Conservation (phyloP, 37 sponge, comb jelly and placozoan species). For the Spongilla lacustris region DNA sequence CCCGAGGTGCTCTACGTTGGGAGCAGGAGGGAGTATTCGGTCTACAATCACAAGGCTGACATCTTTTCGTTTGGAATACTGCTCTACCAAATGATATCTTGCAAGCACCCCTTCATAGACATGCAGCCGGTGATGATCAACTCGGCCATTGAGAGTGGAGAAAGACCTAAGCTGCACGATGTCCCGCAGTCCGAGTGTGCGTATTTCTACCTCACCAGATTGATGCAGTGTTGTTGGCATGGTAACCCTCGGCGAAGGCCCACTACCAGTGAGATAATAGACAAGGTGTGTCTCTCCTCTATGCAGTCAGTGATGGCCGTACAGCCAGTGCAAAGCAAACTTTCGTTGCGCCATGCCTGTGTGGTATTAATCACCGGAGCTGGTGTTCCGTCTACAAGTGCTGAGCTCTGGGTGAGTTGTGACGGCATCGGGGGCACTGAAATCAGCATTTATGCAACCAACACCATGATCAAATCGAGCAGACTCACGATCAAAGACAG, state of each 20-base stretch:
- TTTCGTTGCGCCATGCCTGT: conserved; percentile 11
- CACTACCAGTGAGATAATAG: neutral
- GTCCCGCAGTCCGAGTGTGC: conserved; percentile 4
- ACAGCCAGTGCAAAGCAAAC: neutral
- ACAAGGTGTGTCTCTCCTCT: conserved; percentile 1
- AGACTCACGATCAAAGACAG: neutral
- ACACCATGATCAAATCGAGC: conserved; percentile 4
- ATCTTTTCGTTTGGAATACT: conserved; percentile 60
- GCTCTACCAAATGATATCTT: conserved; percentile 39
- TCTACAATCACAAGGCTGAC: conserved; percentile 44
- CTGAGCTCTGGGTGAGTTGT: conserved; percentile 40
- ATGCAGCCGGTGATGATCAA: neutral
- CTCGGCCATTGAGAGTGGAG: conserved; percentile 7
- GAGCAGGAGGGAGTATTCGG: neutral
- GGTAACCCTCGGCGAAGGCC: conserved; percentile 20
- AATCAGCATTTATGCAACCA: conserved; percentile 1
- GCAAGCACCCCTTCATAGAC: conserved; percentile 22
- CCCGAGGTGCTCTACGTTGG: conserved; percentile 49
- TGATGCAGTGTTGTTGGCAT: conserved; percentile 57
- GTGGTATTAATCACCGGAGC: neutral
- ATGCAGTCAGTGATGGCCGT: conserved; percentile 30
- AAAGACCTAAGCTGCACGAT: conserved; percentile 26
- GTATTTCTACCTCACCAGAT: conserved; percentile 16
- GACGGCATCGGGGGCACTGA: conserved; percentile 24
- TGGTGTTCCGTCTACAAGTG: neutral